Evolutionary conservation across 2,113 vertebrate species (phyloP).

Genomic region (Cygnus atratus): DNA sequence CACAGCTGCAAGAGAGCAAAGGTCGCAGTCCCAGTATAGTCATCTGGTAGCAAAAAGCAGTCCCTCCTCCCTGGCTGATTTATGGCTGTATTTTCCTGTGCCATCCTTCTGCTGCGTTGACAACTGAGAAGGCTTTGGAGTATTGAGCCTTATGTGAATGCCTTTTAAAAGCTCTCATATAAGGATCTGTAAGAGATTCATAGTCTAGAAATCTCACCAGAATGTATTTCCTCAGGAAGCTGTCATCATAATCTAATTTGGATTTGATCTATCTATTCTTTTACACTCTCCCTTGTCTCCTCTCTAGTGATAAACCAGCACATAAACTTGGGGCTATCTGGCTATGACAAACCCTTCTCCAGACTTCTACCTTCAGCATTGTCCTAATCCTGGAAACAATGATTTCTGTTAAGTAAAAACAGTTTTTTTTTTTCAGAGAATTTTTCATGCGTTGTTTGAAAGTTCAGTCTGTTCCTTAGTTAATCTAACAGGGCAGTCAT

Average conservation of each 20-base stretch:
- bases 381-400: neutral
- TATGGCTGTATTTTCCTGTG: neutral
- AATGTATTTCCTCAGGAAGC: conserved; percentile 6
- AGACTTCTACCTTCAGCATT: neutral
- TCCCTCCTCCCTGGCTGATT: neutral
- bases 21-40: neutral
- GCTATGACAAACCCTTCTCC: neutral
- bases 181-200: neutral
- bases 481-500: neutral
- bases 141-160: neutral
- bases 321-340: neutral
- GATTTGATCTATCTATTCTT: conserved; percentile 1
- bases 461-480: neutral
- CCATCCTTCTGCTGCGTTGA: neutral
- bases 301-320: neutral
- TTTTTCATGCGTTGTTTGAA: neutral
- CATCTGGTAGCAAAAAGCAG: neutral
- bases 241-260: neutral
- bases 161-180: neutral
- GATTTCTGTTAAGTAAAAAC: neutral
- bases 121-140: neutral
- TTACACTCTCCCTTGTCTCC: neutral
- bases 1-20: neutral
- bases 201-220: neutral
- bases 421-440: neutral